Evolutionary conservation across 2,888 invertebrate genomes (phyloP), one percentile per base, ranked within the genome.

Genomic region (Lathronympha strigana): DNA sequence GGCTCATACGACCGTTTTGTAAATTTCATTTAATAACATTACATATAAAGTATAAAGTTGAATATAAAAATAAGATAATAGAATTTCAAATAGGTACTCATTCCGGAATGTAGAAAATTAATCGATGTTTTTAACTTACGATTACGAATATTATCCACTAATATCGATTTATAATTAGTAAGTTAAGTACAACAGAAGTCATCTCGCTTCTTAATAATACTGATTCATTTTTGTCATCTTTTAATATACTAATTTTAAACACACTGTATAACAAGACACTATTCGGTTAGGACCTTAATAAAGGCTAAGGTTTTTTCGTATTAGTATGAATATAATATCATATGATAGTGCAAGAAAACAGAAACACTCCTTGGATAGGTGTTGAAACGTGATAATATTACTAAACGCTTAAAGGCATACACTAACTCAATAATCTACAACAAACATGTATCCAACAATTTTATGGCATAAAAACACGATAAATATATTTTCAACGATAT

Each of bases 201-300:
- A 50, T 36, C 47, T 60, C 36, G 53, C 60, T 43, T 61, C 67
- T 66, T 62, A 61, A 71, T 78, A 79, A 79, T 78, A 79, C 79
- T 79, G 78, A 76, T 73, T 73, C 55, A 55, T 61, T 69, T 68
- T 71, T 69, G 71, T 67, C 64, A 51, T 25, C 17, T 36, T 31
- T 15, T 28, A 28, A 43, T n/a, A 57, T 21, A 57, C 28, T 55
- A 43, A 23, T 43, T 55, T 43, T 25, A 15, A 55, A 55, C 33
- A 55, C 40, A 40, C 19, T 57, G 40, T 55, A 40, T 55, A 55
- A 55, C 25, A 55, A 55, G 63, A 50, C 63, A 45, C 57, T 23
- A 58, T 28, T 40, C 28, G 28, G 31, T 17, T 23, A 51, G 31
- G 51, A 45, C 23, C 43, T 51, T 60, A 6, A 45, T 47, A 50